Percentiles rank a stretch among this genome's conserved stretches.
Evolutionary conservation across 1,140 invertebrate genomes (phyloP).

Genomic region (Hydropsyche tenuis): DNA sequence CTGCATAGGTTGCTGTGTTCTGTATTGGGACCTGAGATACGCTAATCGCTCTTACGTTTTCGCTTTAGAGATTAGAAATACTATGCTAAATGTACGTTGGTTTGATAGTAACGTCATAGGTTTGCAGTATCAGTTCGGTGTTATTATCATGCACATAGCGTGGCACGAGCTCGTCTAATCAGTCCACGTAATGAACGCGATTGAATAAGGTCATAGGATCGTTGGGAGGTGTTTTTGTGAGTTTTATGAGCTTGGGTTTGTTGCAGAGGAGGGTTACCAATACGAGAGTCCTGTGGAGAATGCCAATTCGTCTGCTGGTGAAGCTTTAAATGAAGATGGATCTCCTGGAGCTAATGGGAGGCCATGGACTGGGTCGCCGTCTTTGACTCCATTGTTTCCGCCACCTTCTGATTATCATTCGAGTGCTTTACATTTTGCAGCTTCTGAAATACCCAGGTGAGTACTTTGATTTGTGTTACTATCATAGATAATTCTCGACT

Average conservation of each 20-base stretch:
- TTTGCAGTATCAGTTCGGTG: too few species aligned
- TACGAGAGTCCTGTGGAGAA: not conserved
- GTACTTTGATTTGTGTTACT: too few species aligned
- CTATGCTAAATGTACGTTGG: too few species aligned
- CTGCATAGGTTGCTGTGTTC: too few species aligned
- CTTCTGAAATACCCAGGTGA: slow-evolving; percentile 19
- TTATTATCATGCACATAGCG: too few species aligned
- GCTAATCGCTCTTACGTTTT: too few species aligned
- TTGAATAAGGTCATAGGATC: not conserved
- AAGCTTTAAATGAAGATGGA: not conserved
- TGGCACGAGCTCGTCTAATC: not conserved
- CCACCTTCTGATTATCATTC: slow-evolving; percentile 20
- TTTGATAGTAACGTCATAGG: too few species aligned
- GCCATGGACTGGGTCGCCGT: slow-evolving; percentile 15
- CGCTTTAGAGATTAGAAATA: too few species aligned
- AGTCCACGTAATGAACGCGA: not conserved
- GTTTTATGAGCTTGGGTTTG: not conserved
- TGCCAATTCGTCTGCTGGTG: not conserved
- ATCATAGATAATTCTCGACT: too few species aligned
- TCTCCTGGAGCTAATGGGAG: slow-evolving; percentile 2
- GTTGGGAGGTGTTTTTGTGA: not conserved
- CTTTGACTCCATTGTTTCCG: slow-evolving; percentile 29
- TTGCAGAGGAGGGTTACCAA: slow-evolving; percentile 23
- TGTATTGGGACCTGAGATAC: too few species aligned
- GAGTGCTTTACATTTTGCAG: not conserved